Evolutionary conservation across 2,113 vertebrate species (phyloP).

Genomic region (Arenaria interpres): DNA sequence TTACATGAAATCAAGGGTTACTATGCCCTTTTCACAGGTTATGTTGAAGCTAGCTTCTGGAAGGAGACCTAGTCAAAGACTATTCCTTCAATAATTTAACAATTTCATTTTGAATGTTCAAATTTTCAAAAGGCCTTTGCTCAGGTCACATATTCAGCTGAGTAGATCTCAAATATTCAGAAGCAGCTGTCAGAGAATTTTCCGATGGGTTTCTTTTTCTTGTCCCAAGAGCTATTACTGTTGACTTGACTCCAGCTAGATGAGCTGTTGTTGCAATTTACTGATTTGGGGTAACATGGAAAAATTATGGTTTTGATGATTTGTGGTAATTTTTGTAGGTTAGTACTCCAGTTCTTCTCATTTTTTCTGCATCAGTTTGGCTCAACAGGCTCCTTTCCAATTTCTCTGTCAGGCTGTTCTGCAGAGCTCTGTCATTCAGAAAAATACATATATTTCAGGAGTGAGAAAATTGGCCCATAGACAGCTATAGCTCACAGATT

Average conservation of each 20-base stretch:
- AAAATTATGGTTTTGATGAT: slow-evolving; percentile 3
- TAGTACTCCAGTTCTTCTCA: background rate
- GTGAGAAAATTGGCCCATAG: background rate
- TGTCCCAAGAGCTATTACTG: background rate
- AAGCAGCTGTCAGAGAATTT: slow-evolving; percentile 32
- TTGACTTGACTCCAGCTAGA: background rate
- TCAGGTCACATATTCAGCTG: background rate
- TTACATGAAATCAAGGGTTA: background rate
- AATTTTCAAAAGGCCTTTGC: background rate
- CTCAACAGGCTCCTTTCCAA: background rate
- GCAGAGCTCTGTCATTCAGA: slow-evolving; percentile 1
- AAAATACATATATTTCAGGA: slow-evolving; percentile 6
- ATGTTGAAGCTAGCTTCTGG: background rate
- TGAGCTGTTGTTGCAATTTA: background rate
- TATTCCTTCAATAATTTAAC: background rate
- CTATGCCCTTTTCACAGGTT: background rate
- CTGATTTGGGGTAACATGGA: background rate
- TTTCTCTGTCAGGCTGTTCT: background rate
- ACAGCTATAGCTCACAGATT: background rate
- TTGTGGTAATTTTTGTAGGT: background rate
- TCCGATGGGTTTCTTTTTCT: slow-evolving; percentile 27
- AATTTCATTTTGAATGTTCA: background rate
- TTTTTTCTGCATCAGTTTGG: background rate
- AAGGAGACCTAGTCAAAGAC: background rate
- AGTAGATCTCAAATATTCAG: slow-evolving; percentile 17